Conservation (phyloP, 2,888 invertebrate genomes). For the Nowickia ferox region DNA sequence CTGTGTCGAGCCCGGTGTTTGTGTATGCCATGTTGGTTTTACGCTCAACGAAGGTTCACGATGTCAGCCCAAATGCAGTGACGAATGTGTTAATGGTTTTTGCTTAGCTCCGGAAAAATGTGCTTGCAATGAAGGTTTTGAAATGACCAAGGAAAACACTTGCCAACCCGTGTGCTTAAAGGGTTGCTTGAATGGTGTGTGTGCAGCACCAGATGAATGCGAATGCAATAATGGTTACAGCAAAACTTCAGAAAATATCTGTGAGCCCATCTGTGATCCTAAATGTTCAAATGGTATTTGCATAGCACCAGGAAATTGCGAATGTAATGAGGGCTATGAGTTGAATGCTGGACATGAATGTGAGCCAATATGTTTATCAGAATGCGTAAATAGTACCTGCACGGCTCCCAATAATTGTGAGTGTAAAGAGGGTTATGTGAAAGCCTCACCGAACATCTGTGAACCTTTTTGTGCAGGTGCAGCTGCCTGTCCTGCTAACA, state of each 20-base stretch:
- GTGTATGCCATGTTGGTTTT: slow-evolving; percentile 70
- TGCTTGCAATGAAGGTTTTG: slow-evolving; percentile 79
- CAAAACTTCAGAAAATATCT: slow-evolving; percentile 11
- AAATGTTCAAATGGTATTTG: slow-evolving; percentile 88
- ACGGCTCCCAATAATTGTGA: slow-evolving; percentile 77
- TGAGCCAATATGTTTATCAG: slow-evolving; percentile 63
- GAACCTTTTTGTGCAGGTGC: slow-evolving; percentile 71
- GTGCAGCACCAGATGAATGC: slow-evolving; percentile 78
- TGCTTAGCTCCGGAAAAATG: slow-evolving; percentile 86
- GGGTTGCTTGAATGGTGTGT: slow-evolving; percentile 77
- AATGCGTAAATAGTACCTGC: slow-evolving; percentile 77
- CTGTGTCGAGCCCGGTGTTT: slow-evolving; percentile 78
- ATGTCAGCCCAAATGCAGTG: slow-evolving; percentile 75
- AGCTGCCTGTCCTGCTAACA: slow-evolving; percentile 74
- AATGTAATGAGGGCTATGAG: slow-evolving; percentile 69
- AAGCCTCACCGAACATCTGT: slow-evolving; percentile 30
- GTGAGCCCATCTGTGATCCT: slow-evolving; percentile 76
- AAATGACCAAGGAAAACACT: slow-evolving; percentile 72
- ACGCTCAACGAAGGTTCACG: not conserved
- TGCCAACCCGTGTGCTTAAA: slow-evolving; percentile 83
- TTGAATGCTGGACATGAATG: slow-evolving; percentile 59
- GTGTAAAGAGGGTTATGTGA: slow-evolving; percentile 72
- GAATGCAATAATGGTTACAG: slow-evolving; percentile 39
- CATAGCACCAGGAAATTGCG: slow-evolving; percentile 85
- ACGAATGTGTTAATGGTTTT: slow-evolving; percentile 87